These are phyloP conservation scores for Virgularia gustaviana DNA, from an alignment of 92 coral and sea anemone species.

Conservation along the genomic window DNA sequence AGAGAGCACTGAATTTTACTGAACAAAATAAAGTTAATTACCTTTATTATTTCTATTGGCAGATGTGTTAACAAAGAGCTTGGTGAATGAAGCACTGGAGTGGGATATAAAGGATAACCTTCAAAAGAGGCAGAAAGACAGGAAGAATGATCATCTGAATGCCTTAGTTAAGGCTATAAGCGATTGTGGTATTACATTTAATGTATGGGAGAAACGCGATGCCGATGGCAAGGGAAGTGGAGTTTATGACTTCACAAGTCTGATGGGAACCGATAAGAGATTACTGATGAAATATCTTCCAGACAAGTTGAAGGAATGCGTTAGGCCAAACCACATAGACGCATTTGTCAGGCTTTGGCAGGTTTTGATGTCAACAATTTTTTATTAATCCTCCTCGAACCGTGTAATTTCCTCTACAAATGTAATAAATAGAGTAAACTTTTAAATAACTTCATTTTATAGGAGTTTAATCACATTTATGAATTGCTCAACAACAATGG, in stretches of 20 bases:
- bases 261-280: not conserved
- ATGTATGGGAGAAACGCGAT: slow-evolving; percentile 18
- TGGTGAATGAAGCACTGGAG: slow-evolving; percentile 29
- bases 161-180: slow-evolving; percentile 27
- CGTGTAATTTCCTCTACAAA: too few relatives aligned
- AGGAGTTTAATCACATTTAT: slow-evolving; percentile 1
- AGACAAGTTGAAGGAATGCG: slow-evolving; percentile 9
- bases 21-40: too few relatives aligned
- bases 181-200: slow-evolving; percentile 24
- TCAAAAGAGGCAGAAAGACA: slow-evolving; percentile 11
- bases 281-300: slow-evolving; percentile 2
- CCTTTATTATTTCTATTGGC: too few relatives aligned
- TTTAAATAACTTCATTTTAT: too few relatives aligned
- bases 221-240: slow-evolving; percentile 23
- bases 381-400: too few relatives aligned
- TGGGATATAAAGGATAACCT: slow-evolving; percentile 43
- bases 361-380: not conserved
- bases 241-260: slow-evolving; percentile 9
- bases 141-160: slow-evolving; percentile 17
- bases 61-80: slow-evolving; percentile 40
- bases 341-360: not conserved
- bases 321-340: slow-evolving; percentile 3
- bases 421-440: not conserved
- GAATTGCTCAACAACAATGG: slow-evolving; percentile 1
- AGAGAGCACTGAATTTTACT: too few relatives aligned